Conservation (phyloP, 2,113 vertebrate species). For the Tapirus terrestris region DNA sequence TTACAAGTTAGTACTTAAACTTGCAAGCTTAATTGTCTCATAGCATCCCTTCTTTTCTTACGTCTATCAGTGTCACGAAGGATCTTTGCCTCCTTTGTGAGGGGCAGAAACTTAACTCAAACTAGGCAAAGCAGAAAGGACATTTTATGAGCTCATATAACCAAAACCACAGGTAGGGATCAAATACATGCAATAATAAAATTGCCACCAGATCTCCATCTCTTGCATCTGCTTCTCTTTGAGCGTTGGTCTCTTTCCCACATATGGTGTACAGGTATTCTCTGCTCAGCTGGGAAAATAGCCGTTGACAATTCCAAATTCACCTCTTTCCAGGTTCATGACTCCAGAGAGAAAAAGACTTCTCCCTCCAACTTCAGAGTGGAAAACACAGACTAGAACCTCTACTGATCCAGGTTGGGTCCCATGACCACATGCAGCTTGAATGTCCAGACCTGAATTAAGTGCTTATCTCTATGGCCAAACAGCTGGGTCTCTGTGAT, state of each 20-base stretch:
- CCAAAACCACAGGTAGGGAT: neutral
- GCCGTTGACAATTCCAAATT: neutral
- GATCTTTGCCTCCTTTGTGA: neutral
- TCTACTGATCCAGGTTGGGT: neutral
- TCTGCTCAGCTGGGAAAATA: neutral
- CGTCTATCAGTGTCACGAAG: accelerated
- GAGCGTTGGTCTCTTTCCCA: neutral
- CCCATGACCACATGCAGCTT: neutral
- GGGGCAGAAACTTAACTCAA: neutral
- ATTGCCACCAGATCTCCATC: no score
- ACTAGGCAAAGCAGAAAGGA: neutral
- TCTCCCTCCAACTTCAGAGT: neutral
- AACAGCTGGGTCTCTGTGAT: neutral
- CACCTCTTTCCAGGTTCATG: neutral
- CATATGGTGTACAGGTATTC: accelerated
- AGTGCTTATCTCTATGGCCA: neutral
- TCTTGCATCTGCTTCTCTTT: neutral
- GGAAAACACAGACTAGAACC: neutral
- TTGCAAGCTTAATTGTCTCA: neutral
- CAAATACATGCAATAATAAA: no score
- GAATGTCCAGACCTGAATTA: neutral
- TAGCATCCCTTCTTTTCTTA: neutral
- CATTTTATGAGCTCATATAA: neutral
- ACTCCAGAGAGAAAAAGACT: neutral
- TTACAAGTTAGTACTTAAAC: neutral